Evolutionary conservation across 2,888 invertebrate genomes (phyloP).

Genomic region (Drosophila buzzatii): DNA sequence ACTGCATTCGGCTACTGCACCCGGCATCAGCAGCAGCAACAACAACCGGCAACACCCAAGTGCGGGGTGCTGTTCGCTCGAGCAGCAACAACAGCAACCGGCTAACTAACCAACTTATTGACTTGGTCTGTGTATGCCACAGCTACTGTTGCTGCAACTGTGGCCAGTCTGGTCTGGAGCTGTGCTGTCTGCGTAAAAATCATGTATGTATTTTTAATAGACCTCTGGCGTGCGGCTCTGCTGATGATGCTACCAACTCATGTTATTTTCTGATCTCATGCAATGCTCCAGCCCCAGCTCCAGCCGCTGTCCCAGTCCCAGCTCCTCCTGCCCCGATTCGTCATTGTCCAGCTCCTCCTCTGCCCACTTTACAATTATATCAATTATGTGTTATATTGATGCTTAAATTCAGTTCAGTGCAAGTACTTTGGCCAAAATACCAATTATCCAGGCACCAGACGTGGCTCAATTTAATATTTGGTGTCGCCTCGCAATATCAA

Average conservation of each 20-base stretch:
- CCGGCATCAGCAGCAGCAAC: constrained; percentile 29
- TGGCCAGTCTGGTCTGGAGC: constrained; percentile 47
- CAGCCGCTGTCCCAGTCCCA: no score
- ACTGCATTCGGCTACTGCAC: constrained; percentile 74
- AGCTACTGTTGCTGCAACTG: constrained; percentile 10
- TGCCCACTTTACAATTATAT: constrained; percentile 63
- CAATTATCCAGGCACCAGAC: neutral
- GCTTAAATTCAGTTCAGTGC: constrained; percentile 54
- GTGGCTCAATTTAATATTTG: neutral
- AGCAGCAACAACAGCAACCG: constrained; percentile 47
- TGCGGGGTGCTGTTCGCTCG: constrained; percentile 45
- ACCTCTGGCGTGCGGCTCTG: constrained; percentile 49
- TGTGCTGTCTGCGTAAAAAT: constrained; percentile 54
- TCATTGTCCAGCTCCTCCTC: neutral
- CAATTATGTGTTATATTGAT: constrained; percentile 77
- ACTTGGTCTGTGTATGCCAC: constrained; percentile 49
- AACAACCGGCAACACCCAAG: constrained; percentile 63
- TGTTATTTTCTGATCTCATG: constrained; percentile 59
- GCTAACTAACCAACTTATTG: constrained; percentile 63
- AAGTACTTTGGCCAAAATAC: constrained; percentile 18
- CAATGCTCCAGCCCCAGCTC: constrained; percentile 14
- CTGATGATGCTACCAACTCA: constrained; percentile 26
- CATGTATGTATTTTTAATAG: constrained; percentile 76
- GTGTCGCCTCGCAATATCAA: constrained; percentile 5
- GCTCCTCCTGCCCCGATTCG: neutral